Evolutionary conservation across 37 sponge, comb jelly and placozoan genomes (phyloP), one percentile per base, ranked within the genome.

Genomic region (Aphrocallistes beatrix): DNA sequence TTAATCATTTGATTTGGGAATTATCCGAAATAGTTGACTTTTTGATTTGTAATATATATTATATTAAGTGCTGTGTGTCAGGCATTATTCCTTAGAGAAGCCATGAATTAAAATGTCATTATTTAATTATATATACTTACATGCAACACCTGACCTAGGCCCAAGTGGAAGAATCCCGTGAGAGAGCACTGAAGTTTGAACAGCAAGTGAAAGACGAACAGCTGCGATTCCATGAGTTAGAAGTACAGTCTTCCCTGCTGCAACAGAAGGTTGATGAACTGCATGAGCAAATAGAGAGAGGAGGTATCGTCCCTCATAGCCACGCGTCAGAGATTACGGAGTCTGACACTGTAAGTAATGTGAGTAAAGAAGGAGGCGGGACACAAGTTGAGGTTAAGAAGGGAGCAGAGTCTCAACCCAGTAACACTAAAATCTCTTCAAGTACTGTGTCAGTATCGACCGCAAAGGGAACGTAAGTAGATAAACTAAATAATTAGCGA

Each of bases 191-290:
- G 34, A 60, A 60, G 75, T 60, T 60, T 13, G 75, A 60, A 60
- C 75, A 60, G n/a, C 75, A 60, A 60, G 75, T 60, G 3, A 60
- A 60, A 60, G 75, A 60, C n/a, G 75, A 60, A 60, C 75, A 60
- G n/a, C 75, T 60, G 28, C 8, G 75, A 6, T 60, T 60, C 21
- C 75, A 60, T 28, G 75, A 60, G 21, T 60, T 60, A 13, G 75
- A 60, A 60, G 75, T 60, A 19, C 75, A 60, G 3, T 25, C 75
- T 32, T 60, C 75, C 10, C 28, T 60, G 10, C 75, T 60, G n/a
- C 75, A 60, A 13, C 75, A 60, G 75, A 60, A 60, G n/a, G 75
- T 60, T 32, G 75, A 60, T 60, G 75, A 60, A 30, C 21, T 60
- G n/a, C 75, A 60, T 25, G 75, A 60, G 10, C 32, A 6, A 60